Base-by-base conservation (phyloP, 2,888 invertebrate genomes). In the Elegia similella region DNA sequence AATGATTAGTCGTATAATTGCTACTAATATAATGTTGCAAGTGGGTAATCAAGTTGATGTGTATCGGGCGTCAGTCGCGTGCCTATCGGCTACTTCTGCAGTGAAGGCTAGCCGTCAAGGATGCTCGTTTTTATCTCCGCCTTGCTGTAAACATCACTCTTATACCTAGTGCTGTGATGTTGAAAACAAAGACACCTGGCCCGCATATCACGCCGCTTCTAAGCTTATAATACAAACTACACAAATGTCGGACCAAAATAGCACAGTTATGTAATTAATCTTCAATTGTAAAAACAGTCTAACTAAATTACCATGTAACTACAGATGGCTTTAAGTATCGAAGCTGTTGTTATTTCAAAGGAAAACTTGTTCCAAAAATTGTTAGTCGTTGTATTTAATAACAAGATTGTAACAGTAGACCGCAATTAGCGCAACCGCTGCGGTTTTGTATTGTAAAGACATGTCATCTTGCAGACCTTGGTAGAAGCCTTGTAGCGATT, bases 1-100 rank as follows among this genome's bases (percentile, higher is more conserved):
- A 68, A 67, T 55, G 53, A 64, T 67, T 62, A 62, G 53, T 59
- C 32, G 62, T 60, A 57, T 59, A 62, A 62, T 59, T 58, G 59
- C 48, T 60, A 60, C 55, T 58, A 55, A 57, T 59, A 52, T 56
- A 58, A 58, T 56, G 60, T 59, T 62, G 57, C 55, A 44, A 59
- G 57, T 57, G 52, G 59, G 38, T 55, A 46, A 58, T 48, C 32
- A 46, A 42, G 34, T 34, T 30, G 50, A 44, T 55, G 34, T 16
- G 34, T 44, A 15, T 44, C 30, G 32, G 32, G 44, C 54, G 32
- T 44, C 16, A 30, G 54, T 55, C 54, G 54, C 54, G 54, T 55
- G 54, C 44, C 30, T 55, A 34, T 42, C 54, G 17, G 44, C 54
- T 17, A 44, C 44, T 44, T 30, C 16, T 32, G 44, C 34, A 47